Base-by-base conservation (phyloP, 2,888 invertebrate genomes). In the Hirtodrosophila alboralis region DNA sequence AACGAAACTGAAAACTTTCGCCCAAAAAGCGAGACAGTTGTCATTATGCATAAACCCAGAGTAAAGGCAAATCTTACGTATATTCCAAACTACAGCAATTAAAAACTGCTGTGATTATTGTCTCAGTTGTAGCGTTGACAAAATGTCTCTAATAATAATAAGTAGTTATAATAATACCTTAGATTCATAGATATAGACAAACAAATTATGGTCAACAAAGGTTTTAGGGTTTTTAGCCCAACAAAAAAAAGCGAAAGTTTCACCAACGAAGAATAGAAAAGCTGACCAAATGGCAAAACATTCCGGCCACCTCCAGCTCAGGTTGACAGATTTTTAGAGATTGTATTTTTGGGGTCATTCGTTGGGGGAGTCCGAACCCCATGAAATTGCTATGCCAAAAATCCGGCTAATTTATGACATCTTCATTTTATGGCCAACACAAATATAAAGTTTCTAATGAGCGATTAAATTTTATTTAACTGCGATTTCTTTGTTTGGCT, bases 171-270 rank as follows among this genome's bases (percentile, higher is more conserved):
- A 68, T 63, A 74, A 52, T 57, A 52, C 34, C 58, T 28, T 14
- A 49, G 59, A 54, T 37, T 34, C 16, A 37, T 26, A 45, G 53
- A 53, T 48, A 63, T 61, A n/a, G n/a, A n/a, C n/a, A n/a, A n/a
- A n/a, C n/a, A 57, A 66, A 76, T 62, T 58, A 54, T 40, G 58
- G 45, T 65, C 52, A 83, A 66, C 68, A 67, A 75, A 71, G 72
- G 62, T 41, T 75, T 74, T 31, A 9, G 9, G 4, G 10, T 30
- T 14, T n/a, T 33, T 23, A 41, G 16, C 26, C 40, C n/a, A n/a
- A n/a, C n/a, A n/a, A n/a, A n/a, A n/a, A 63, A 79, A 80, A 76
- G 76, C 84, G 84, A 76, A 84, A 84, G 81, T 73, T 66, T 74
- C 14, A 59, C 56, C 41, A 36, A 53, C 37, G 49, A 51, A 56